Percentiles rank a stretch among this genome's conserved stretches.
phyloP scores from a whole-genome alignment of 2,113 vertebrate genomes.

The Burhinus bistriatus region DNA sequence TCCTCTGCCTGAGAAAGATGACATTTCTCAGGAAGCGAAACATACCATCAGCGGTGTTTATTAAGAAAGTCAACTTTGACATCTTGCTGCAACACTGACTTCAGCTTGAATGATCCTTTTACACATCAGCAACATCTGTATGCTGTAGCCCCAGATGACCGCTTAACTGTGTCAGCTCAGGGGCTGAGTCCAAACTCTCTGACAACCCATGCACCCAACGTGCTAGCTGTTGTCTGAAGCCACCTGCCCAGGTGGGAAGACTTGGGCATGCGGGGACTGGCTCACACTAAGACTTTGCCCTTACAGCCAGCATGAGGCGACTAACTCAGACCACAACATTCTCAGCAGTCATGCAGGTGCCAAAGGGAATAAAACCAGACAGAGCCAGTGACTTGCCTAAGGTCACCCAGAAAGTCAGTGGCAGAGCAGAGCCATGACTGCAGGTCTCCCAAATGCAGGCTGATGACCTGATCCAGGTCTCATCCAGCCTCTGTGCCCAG shows the following conservation, averaged over 20 bases:
- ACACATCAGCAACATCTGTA: neutral
- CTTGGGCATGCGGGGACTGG: neutral
- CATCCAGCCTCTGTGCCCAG: neutral
- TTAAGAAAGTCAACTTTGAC: neutral
- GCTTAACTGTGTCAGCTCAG: neutral
- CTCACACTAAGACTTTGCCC: neutral
- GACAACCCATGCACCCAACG: fast-evolving
- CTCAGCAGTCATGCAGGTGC: neutral
- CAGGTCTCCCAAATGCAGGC: neutral
- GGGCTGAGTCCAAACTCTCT: neutral
- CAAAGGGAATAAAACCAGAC: neutral
- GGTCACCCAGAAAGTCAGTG: neutral
- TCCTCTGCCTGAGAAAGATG: neutral
- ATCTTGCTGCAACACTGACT: neutral
- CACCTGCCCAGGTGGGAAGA: neutral
- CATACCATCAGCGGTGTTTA: neutral
- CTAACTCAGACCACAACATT: neutral
- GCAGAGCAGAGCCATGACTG: neutral
- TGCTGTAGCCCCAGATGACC: neutral
- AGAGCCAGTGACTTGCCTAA: neutral
- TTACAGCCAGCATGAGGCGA: neutral
- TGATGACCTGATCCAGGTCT: neutral
- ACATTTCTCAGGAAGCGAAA: neutral
- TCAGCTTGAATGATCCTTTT: neutral
- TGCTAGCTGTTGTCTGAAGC: neutral